Base-by-base conservation (phyloP, 2,888 invertebrate genomes). In the Acrocera orbiculus region DNA sequence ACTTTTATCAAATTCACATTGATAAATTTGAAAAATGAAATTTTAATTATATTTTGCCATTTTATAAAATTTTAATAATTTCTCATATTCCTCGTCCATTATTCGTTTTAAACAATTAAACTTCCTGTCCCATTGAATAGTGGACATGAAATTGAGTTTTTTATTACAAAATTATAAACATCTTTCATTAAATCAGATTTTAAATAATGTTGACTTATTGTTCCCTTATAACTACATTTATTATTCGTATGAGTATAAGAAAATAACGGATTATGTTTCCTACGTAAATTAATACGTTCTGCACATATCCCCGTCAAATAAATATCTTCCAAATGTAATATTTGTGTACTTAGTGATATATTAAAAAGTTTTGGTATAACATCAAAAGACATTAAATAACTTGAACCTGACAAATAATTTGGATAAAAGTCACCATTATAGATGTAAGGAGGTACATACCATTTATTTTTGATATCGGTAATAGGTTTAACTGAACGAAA, bases 361-460 rank as follows among this genome's bases (percentile, higher is more conserved):
- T 64, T 55, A 52, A 77, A 80, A 4, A 86, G 59, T 30, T 67
- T 70, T 6, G 53, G 54, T 1, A 75, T 76, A 1, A 78, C 68
- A 44, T 73, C 70, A 2, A 67, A 54, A 2, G 80, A 76, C 65
- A 85, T 68, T 4, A 75, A 66, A 58, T 86, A 86, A 3, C 77
- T 81, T 2, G 80, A 79, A 9, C 86, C 86, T 0, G 83, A 82
- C 34, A 85, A 55, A 55, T 85, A 86, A 44, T 74, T 72, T 4
- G 85, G 86, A 63, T 82, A 85, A 29, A 69, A 65, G 27, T 68
- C 64, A 1, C 69, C 73, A 2, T 67, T 59, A 53, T 71, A 85
- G 75, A 83, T 77, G 51, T 82, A 82, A 20, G 69, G 69, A 2
- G 85, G 83, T 39, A 76, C 73, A 60, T 77, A 85, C 82, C 86